Conservation (phyloP, 2,888 invertebrate genomes). For the Tiliacea aurago region DNA sequence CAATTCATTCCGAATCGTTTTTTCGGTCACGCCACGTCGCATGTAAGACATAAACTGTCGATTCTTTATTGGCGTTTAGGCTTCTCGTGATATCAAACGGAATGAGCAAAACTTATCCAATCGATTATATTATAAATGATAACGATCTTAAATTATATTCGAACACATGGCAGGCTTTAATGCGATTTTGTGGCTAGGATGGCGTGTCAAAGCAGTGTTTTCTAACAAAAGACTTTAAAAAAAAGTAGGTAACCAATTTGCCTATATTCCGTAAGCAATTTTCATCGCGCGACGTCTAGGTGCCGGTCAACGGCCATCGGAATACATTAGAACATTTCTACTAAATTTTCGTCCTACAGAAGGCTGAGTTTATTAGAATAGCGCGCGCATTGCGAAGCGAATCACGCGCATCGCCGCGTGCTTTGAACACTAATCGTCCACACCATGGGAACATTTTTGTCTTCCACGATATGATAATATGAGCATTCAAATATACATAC, state of each 20-base stretch:
- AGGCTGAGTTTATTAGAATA: conserved; percentile 90
- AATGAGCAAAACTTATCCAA: conserved; percentile 78
- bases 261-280: conserved; percentile 72
- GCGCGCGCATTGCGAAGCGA: conserved; percentile 83
- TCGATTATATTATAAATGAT: conserved; percentile 78
- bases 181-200: conserved; percentile 56
- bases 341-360: conserved; percentile 91
- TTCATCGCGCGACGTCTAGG: conserved; percentile 73
- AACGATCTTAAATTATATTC: conserved; percentile 78
- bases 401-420: conserved; percentile 88
- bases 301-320: conserved; percentile 88
- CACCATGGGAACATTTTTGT: conserved; percentile 91
- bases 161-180: conserved; percentile 76
- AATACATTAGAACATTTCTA: conserved; percentile 90
- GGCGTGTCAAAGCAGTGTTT: conserved; percentile 64
- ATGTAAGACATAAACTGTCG: conserved; percentile 85
- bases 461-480: conserved; percentile 91
- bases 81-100: conserved; percentile 80
- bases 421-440: conserved; percentile 85
- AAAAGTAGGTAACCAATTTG: conserved; percentile 70
- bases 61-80: conserved; percentile 85
- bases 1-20: conserved; percentile 87
- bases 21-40: conserved; percentile 90
- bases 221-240: conserved; percentile 55
- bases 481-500: conserved; percentile 91